Evolutionary conservation across 1,140 invertebrate genomes (phyloP), one percentile per base, ranked within the genome.

Genomic region (Helicoverpa zea): DNA sequence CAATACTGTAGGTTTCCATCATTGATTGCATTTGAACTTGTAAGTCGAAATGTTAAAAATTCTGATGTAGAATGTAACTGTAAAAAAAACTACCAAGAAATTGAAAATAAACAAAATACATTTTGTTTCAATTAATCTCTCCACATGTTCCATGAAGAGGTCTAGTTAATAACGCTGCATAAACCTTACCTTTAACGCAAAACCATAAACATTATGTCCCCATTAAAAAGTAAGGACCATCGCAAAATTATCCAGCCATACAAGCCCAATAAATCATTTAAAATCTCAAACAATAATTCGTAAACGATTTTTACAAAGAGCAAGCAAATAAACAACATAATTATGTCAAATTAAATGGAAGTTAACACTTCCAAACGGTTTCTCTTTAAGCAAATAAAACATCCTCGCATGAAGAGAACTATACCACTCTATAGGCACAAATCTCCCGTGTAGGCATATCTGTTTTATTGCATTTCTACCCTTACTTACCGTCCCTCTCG

Each of bases 381-480:
- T 81, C 84, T 84, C 64, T 87, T 61, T 78, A 88, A 86, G 86
- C 87, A 91, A 93, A 91, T 89, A 90, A 87, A 88, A 88, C 90
- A 88, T 79, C 82, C 87, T 88, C 83, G 73, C 86, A 59, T 52
- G 23, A 47, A 54, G 49, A 29, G 74, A 90, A 88, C 89, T 91
- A 90, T 86, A 90, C 81, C 86, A 59, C 51, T 82, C 86, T 86
- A 90, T 88, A 88, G 70, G 30, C 84, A 87, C 86, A 91, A 91
- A 90, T 91, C 88, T 90, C 86, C 86, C 84, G 75, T 88, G 86
- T 90, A 91, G 89, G 85, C 89, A 72, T 90, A 59, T 85, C 85
- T 78, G 83, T 91, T 90, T 92, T 90, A 92, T 91, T 91, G 88
- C 91, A 90, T 90, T 91, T 88, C 88, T 89, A 83, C 79, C 84